A percentile compares a stretch with the other conserved stretches of the same genome.
Conservation (phyloP, 2,113 vertebrate genomes). For the Daubentonia madagascariensis region DNA sequence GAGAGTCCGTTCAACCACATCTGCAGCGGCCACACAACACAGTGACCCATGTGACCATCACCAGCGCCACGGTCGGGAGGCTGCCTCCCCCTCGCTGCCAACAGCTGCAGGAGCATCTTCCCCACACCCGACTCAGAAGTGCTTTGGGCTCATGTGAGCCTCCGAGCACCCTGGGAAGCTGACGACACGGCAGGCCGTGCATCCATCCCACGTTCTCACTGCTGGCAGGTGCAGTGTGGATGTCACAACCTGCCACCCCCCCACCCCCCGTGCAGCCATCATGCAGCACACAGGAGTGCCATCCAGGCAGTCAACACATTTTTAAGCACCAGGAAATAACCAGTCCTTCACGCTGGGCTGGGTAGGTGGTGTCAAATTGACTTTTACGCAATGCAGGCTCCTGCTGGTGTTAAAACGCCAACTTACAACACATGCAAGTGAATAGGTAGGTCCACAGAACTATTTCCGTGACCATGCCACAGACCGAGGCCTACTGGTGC, state of each 20-base stretch:
- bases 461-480: background rate
- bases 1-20: rapidly evolving
- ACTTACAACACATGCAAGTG: rapidly evolving
- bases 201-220: rapidly evolving
- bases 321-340: background rate
- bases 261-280: background rate
- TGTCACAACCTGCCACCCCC: rapidly evolving
- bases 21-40: rapidly evolving
- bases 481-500: too few species aligned
- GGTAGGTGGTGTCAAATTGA: background rate
- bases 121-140: rapidly evolving
- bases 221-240: background rate
- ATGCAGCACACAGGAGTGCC: background rate
- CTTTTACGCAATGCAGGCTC: background rate
- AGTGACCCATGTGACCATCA: rapidly evolving
- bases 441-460: rapidly evolving
- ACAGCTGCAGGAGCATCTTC: background rate
- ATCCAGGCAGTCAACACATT: background rate
- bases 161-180: background rate
- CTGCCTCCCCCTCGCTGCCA: rapidly evolving
- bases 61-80: rapidly evolving
- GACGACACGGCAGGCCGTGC: rapidly evolving
- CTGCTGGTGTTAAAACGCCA: background rate
- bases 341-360: background rate
- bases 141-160: background rate